Evolutionary conservation across 92 coral and sea anemone genomes (phyloP).

Genomic region (Paramuricea clavata): DNA sequence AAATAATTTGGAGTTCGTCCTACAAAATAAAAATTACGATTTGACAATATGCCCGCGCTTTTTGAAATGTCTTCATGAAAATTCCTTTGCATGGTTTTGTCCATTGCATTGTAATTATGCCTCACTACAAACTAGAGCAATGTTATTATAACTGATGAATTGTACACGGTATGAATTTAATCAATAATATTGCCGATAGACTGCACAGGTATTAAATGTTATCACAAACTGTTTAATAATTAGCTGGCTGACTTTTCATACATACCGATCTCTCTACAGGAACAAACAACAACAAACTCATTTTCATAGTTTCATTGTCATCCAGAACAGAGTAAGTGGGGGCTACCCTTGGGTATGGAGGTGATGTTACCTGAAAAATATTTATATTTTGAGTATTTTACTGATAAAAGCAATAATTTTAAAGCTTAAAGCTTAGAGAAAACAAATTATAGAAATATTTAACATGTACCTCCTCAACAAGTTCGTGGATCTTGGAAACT

Average conservation of each 20-base stretch:
- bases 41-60: too few species aligned
- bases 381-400: background rate
- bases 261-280: background rate
- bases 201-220: background rate
- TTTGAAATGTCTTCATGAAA: background rate
- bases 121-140: too few species aligned
- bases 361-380: background rate
- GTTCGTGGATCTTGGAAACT: too few species aligned
- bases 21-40: background rate
- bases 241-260: background rate
- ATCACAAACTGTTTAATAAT: too few species aligned
- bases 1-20: background rate
- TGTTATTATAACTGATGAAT: too few species aligned
- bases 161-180: too few species aligned
- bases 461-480: too few species aligned
- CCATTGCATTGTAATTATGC: too few species aligned
- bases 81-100: too few species aligned
- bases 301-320: background rate
- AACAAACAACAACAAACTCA: background rate
- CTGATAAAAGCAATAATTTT: too few species aligned
- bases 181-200: background rate
- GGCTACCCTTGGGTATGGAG: slow-evolving; percentile 2
- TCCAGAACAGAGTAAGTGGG: background rate
- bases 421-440: too few species aligned
- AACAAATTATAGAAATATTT: too few species aligned